Evolutionary conservation across 2,888 invertebrate species (phyloP).

Genomic region (Drosophila tanythrix): DNA sequence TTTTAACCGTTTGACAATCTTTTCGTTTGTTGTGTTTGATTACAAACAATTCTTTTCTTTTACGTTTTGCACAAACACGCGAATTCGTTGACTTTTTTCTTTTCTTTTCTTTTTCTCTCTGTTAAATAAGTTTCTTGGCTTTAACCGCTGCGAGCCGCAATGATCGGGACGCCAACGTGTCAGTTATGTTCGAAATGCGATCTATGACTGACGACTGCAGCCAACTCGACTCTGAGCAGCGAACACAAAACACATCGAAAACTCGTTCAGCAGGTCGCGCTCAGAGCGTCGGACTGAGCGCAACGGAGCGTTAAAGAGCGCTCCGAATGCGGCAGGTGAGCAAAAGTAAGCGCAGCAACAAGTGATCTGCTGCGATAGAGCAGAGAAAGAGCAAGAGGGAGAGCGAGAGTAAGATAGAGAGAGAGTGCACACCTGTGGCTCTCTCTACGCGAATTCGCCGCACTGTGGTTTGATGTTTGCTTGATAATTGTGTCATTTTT

Average conservation of each 20-base stretch:
- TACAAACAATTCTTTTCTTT: conserved; percentile 55
- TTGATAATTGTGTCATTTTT: neutral
- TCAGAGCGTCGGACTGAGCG: conserved; percentile 21
- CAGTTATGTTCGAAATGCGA: conserved; percentile 82
- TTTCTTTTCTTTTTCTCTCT: conserved; percentile 38
- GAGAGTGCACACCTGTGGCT: conserved; percentile 7
- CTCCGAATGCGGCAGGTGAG: conserved; percentile 19
- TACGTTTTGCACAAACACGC: conserved; percentile 45
- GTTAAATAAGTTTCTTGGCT: conserved; percentile 46
- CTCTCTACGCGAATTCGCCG: conserved; percentile 51
- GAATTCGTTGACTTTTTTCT: conserved; percentile 43
- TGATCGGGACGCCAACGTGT: conserved; percentile 78
- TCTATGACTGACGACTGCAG: conserved; percentile 72
- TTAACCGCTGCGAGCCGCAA: conserved; percentile 54
- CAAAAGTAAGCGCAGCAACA: conserved; percentile 15
- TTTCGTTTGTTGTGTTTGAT: conserved; percentile 34
- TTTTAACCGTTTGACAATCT: conserved; percentile 33
- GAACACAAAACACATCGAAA: conserved; percentile 32
- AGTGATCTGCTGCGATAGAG: conserved; percentile 4
- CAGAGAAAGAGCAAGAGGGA: neutral
- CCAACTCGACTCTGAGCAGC: conserved; percentile 64
- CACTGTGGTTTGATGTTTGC: conserved; percentile 50
- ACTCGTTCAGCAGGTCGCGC: conserved; percentile 64
- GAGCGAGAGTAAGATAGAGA: conserved; percentile 6
- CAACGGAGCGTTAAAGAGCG: conserved; percentile 51